Base-by-base conservation (phyloP, 2,888 invertebrate species). In the Dinocampus coccinellae region DNA sequence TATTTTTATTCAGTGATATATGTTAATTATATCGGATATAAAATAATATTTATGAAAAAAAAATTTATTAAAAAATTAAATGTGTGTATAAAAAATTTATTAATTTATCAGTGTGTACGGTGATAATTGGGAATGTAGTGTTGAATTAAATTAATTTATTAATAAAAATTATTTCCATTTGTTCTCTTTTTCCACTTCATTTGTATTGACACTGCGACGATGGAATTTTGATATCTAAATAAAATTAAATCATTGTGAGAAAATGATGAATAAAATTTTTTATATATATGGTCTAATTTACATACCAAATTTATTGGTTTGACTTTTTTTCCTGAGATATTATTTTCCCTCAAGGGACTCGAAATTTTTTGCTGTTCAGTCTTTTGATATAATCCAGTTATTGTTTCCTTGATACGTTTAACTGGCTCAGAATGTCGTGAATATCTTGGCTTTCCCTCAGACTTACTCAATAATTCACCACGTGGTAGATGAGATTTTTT, bases 311-410 rank as follows among this genome's bases (percentile, higher is more conserved):
- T 81, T 7, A 78, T 61, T 4, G 81, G 79, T 69, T 82, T 83
- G 10, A 75, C 76, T 75, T 81, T 82, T 2, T 76, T 42, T 22
- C 57, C 69, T 13, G 78, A 67, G 74, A 78, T 80, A 70, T 84
- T 85, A 58, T 57, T 80, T 9, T 80, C 81, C 62, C 79, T 82
- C 3, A 85, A 75, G 22, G 84, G 85, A 76, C 83, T 85, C 39
- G 74, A 69, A 2, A 61, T 60, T 42, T n/a, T 42, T 36, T 22
- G 58, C 24, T 24, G 11, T 10, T 11, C 29, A 13, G 26, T 29
- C 24, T 16, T 4, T 62, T 42, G 39, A 42, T 13, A 62, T 20
- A 39, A 29, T 29, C 29, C 29, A 4, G 29, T 29, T 4, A 29
- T 6, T n/a, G 6, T 16, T 0, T 16, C 9, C 1, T 7, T 20